Base-by-base conservation (phyloP, 2,888 invertebrate genomes). In the Halocaridina rubra region DNA sequence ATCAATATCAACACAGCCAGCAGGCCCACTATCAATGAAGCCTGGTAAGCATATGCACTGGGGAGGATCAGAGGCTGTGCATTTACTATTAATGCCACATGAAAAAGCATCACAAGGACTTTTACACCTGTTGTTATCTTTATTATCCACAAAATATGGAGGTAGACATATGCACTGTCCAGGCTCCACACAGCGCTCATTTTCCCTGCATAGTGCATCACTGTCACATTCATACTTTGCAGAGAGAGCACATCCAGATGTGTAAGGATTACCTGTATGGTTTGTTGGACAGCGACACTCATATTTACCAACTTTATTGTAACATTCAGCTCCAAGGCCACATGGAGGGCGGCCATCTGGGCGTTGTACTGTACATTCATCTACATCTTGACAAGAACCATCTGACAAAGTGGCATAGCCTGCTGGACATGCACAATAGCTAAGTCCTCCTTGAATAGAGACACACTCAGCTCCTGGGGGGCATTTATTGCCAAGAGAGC, bases 361-460 rank as follows among this genome's bases (percentile, higher is more conserved):
- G 88, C 94, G 93, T 5, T 94, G 94, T 89, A 95, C 95, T 67
- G 92, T 92, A 89, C 97, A 97, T 91, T 97, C 97, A 90, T 97
- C 94, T 71, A 96, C 94, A 90, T 97, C 96, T 90, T 88, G 59
- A 90, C 97, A 97, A n/a, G 95, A 93, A 19, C 96, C 96, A 89
- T 96, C 96, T 1, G 92, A 90, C 81, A 93, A 93, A 27, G 95
- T 95, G 84, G 94, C 93, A 90, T 93, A 97, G 19, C 97, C 97
- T 90, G 95, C 94, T 5, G 97, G 97, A 90, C 97, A 97, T 75
- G 97, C 97, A 89, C 97, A 97, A 90, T 97, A 97, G 90, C 97
- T 97, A 0, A 96, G 95, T 75, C 96, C 96, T 30, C 96, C 96
- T 16, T 97, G 95, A 89, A 97, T 97, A 3, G 95, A 94, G 81